phyloP scores from a whole-genome alignment of 2,888 invertebrate genomes.

The Athalia circularis region DNA sequence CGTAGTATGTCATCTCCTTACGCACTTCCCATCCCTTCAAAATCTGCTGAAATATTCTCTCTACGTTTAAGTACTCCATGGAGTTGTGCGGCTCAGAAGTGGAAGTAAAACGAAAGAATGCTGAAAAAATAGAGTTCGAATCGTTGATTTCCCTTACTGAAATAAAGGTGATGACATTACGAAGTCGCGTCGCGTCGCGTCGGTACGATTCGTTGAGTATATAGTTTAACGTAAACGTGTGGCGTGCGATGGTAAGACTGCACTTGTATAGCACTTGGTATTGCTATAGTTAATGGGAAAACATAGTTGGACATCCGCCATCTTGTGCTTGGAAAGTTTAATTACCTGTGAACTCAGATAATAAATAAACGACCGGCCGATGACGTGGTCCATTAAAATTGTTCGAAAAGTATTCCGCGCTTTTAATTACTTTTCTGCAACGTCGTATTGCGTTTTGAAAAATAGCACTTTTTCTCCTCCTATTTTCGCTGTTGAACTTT shows the following conservation, averaged over 20 bases:
- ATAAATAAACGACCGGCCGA: slow-evolving; percentile 14
- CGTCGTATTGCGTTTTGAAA: neutral
- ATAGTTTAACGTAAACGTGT: neutral
- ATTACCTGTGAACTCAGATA: slow-evolving; percentile 31
- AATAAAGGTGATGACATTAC: no score
- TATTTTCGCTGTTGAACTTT: neutral
- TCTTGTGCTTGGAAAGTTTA: slow-evolving; percentile 35
- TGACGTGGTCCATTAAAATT: slow-evolving; percentile 23
- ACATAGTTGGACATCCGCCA: slow-evolving; percentile 29
- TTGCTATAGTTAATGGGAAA: slow-evolving; percentile 40
- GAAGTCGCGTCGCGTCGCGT: no score
- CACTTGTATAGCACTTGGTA: slow-evolving; percentile 39
- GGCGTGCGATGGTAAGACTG: neutral
- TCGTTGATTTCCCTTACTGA: no score
- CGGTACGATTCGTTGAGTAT: no score
- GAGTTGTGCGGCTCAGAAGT: no score
- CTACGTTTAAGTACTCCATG: no score
- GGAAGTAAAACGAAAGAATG: no score
- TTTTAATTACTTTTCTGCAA: neutral
- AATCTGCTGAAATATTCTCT: neutral
- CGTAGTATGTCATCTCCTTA: slow-evolving; percentile 12
- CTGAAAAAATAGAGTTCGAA: no score
- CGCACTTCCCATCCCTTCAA: slow-evolving; percentile 5
- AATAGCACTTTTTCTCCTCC: no score
- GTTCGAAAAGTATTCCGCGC: slow-evolving; percentile 6